Evolutionary conservation across 2,888 invertebrate genomes (phyloP).

Genomic region (Rhopalosiphum nymphaeae): DNA sequence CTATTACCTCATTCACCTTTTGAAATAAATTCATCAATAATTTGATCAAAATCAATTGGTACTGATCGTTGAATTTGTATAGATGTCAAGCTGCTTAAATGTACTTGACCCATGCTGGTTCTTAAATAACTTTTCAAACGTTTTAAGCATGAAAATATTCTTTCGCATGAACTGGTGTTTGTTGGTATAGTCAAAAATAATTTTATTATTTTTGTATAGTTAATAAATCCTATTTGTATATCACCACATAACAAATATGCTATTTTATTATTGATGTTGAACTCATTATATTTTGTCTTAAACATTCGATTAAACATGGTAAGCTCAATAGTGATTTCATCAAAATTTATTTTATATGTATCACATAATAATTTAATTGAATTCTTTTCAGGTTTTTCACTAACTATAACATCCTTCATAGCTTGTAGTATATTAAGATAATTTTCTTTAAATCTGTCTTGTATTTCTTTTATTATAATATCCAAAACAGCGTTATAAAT

Average conservation of each 20-base stretch:
- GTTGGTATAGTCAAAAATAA: constrained; percentile 5
- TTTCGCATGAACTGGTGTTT: neutral
- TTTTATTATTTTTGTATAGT: constrained; percentile 12
- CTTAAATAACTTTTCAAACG: neutral
- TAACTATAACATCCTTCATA: neutral
- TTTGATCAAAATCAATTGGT: too few species aligned
- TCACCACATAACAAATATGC: constrained; percentile 1
- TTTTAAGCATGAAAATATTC: neutral
- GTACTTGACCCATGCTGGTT: too few species aligned
- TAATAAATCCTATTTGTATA: neutral
- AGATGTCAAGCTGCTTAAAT: too few species aligned
- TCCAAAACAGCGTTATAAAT: neutral
- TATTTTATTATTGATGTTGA: constrained; percentile 12
- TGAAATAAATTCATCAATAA: too few species aligned
- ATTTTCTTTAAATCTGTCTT: constrained; percentile 28
- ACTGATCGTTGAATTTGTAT: too few species aligned
- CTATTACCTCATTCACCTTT: too few species aligned
- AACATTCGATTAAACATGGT: neutral
- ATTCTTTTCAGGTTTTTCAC: neutral
- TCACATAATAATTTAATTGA: constrained; percentile 6
- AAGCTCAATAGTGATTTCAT: neutral
- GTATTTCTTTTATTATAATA: constrained; percentile 23
- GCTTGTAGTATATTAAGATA: constrained; percentile 16
- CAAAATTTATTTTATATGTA: neutral
- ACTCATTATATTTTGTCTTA: neutral